Evolutionary conservation across 2,888 invertebrate species (phyloP), one percentile per base, ranked within the genome.

Genomic region (Antitype chi): DNA sequence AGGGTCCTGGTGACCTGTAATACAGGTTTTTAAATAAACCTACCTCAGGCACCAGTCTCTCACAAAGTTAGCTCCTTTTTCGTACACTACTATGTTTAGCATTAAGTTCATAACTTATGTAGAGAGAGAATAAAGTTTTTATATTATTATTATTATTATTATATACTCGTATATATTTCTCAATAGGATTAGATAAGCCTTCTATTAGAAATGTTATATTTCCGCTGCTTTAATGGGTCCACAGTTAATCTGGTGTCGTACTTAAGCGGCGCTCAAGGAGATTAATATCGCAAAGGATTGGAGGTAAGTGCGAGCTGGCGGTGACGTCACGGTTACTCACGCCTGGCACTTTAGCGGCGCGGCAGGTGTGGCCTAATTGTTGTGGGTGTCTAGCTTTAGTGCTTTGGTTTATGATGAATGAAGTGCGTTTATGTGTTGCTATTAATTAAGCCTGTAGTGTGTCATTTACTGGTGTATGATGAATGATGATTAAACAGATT

Each of bases 251-350:
- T 71, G 78, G 59, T 74, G 74, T 79, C 82, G 80, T 69, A 82
- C 78, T 78, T 78, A 80, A 76, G 76, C 82, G 73, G 62, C 55
- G 79, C 66, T 80, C 76, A 69, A 85, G 70, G 79, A 86, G 81
- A 87, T 86, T 85, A 79, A 87, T 87, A 86, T 81, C 78, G 71
- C 70, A 68, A 66, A 77, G 74, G 79, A 70, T 82, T 78, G 62
- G 72, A 72, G 80, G 74, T 77, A 76, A 81, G 78, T 77, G 76
- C 71, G 83, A 74, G 79, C 68, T 69, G 70, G 76, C 69, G 70
- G 67, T 77, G 82, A 87, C 87, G 85, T 73, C 77, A 78, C 74
- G 70, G 47, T 74, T 63, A 77, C 72, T 74, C 73, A 74, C 59
- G 71, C 63, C 60, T 74, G 53, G 62, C 70, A 67, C 70, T 76